Evolutionary conservation across 2,113 vertebrate species (phyloP).

Genomic region (Pipra filicauda): DNA sequence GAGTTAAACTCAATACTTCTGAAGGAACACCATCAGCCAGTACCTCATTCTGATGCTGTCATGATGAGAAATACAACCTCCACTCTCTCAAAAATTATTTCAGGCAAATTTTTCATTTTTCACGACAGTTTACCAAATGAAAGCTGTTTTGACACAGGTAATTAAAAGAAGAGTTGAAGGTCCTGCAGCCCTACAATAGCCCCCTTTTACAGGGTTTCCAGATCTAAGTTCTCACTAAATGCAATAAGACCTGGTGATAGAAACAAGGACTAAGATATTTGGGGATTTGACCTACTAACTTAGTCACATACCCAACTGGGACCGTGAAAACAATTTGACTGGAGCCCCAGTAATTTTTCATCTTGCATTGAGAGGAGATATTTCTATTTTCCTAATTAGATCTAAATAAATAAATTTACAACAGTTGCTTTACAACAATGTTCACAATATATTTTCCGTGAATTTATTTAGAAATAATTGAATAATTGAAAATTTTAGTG

Average conservation of each 20-base stretch:
- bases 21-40: fast-evolving
- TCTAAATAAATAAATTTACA: neutral
- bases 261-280: neutral
- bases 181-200: neutral
- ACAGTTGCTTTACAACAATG: neutral
- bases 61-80: neutral
- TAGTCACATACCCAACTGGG: neutral
- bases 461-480: neutral
- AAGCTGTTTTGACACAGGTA: neutral
- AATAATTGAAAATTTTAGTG: neutral
- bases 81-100: neutral
- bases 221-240: neutral
- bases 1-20: neutral
- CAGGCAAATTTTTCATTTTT: neutral
- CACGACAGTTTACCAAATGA: neutral
- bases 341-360: neutral
- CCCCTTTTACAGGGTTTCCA: neutral
- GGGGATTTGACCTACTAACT: neutral
- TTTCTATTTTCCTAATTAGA: neutral
- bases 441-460: neutral
- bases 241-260: neutral
- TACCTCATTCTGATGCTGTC: neutral
- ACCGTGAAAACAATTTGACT: neutral
- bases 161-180: neutral
- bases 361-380: neutral